phyloP scores from a whole-genome alignment of 2,113 vertebrate species.

The Hippocampus abdominalis region DNA sequence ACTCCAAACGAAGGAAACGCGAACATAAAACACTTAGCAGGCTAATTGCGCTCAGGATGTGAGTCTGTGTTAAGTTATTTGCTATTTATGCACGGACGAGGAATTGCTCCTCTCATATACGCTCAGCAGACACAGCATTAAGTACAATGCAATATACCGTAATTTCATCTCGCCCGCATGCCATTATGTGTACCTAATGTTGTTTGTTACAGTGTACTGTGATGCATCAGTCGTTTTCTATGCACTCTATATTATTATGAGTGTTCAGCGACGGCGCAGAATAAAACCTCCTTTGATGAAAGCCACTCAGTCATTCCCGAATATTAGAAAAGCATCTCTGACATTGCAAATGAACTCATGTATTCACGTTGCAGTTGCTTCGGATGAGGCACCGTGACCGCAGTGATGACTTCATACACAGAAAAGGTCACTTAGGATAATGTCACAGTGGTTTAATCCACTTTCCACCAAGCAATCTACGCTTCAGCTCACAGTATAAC shows the following conservation, averaged over 20 bases:
- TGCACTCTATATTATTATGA: not conserved
- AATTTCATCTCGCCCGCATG: not conserved
- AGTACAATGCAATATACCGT: not conserved
- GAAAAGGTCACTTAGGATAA: slow-evolving; percentile 53
- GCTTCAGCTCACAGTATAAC: not conserved
- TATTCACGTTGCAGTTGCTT: slow-evolving; percentile 30
- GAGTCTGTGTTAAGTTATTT: not conserved
- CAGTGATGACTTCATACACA: slow-evolving; percentile 36
- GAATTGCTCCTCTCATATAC: not conserved
- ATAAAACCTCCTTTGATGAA: slow-evolving; percentile 34
- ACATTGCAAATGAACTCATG: not conserved
- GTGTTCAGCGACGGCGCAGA: slow-evolving; percentile 29
- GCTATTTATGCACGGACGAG: not conserved
- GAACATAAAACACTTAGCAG: not conserved
- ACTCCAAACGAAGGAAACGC: slow-evolving; percentile 41
- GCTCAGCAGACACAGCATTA: not conserved
- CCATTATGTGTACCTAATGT: not conserved
- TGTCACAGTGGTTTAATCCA: slow-evolving; percentile 14
- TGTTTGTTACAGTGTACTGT: not conserved
- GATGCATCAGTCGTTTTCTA: not conserved
- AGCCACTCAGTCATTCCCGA: no score
- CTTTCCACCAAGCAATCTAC: not conserved
- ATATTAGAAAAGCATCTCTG: no score
- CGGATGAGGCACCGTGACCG: slow-evolving; percentile 21
- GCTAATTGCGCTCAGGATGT: not conserved